Evolutionary conservation across 2,113 vertebrate genomes (phyloP), one percentile per base, ranked within the genome.

Genomic region (Nibea coibor): DNA sequence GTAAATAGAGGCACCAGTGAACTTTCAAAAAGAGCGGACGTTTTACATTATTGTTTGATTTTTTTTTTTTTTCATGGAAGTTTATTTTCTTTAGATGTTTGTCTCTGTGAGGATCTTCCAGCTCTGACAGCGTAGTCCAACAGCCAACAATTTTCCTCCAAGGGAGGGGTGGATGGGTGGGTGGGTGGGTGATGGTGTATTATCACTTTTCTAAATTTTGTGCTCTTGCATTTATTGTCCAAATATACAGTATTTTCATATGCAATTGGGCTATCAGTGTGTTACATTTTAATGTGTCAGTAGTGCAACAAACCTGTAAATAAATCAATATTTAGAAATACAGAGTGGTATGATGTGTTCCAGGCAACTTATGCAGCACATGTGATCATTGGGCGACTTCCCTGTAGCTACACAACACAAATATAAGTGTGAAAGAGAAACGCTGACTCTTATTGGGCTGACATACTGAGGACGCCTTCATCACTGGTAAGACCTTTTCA

Each of bases 271-370:
- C 45, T 77, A 26, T 88, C 39, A 26, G 31, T 79, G 43, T 82
- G 62, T 51, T 43, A 39, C 43, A 69, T 83, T 72, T 57, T 80
- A 63, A 48, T 84, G 61, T 81, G 61, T 81, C 66, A 73, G 72
- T 82, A 59, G 67, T 64, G 65, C 26, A 78, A 72, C 59, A 81
- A 75, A 58, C 16, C 17, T 94, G 91, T 94, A 94, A 94, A 94
- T 94, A 93, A 93, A 90, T 59, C 9, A 80, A 78, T 80, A 56
- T 73, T 83, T 85, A 64, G 64, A 82, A 88, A 81, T 7, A 19
- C 2, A 58, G 4, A n/a, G 15, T 42, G 45, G 10, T 73, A 17
- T 66, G 28, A 16, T 66, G 5, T 67, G 19, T 39, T 53, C 0
- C 26, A 67, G 47, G 7, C 19, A 5, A 14, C 7, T 39, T 28